Base-by-base conservation (phyloP, 2,113 vertebrate genomes). In the Onychostoma macrolepis region DNA sequence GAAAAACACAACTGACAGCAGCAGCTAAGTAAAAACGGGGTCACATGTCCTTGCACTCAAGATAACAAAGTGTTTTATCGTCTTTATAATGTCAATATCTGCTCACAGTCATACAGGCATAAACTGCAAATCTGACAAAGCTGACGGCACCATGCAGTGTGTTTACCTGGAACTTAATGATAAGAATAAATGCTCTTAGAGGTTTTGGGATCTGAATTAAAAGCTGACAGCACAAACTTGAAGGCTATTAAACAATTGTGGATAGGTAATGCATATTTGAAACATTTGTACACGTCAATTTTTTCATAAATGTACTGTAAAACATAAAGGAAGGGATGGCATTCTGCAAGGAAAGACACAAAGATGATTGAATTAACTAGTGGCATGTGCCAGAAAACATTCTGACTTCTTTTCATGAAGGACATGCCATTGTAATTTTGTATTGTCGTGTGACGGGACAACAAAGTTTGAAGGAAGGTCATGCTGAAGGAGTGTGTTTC, bases 401-500 rank as follows among this genome's bases (percentile, higher is more conserved):
- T n/a, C 19, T 30, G 21, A 63, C 45, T 56, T 30, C 6, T 77
- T 30, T 81, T 80, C 30, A 11, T 26, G 41, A 80, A 71, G 61
- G 63, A 80, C 63, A 63, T 58, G 28, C 48, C 79, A 9, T 26
- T n/a, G 7, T 84, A 19, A 63, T 38, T 30, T 79, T 74, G 43
- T 50, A n/a, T 69, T 48, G 33, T 78, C 36, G 38, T 65, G 24
- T 65, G 28, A 74, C 48, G 80, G 28, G 78, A 36, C 38, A 83
- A 17, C 21, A 76, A 56, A 80, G 69, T 86, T 75, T 53, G 79
- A 56, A 67, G 53, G 33, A 53, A 21, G 43, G 48, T 80, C 53
- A 86, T 58, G 80, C 30, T 85, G 36, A 53, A 58, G 17, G 1
- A 67, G 58, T 83, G 41, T 86, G 21, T 24, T 75, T 84, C 45